Evolutionary conservation across 2,797 vertebrate genomes (phyloP), one percentile per base, ranked within the genome.

Genomic region (Leptoclinus maculatus): DNA sequence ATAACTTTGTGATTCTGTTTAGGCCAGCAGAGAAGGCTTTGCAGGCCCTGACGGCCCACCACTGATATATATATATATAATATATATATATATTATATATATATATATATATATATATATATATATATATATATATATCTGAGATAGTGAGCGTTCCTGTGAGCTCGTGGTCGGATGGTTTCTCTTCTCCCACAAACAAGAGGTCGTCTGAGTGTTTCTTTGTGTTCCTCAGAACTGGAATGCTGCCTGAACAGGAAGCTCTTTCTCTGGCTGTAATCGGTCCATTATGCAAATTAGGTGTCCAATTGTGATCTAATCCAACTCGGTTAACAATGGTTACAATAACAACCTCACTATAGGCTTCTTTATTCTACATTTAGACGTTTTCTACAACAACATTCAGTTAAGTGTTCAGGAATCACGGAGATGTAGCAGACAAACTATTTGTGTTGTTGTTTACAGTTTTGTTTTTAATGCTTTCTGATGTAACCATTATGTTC

Each of bases 181-280:
- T 34, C 56, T 60, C 59, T 23, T 16, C 53, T 68, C 76, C 68
- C 64, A 71, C 64, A 66, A 47, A 72, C 64, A 71, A 51, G 29
- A 66, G 68, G 47, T 68, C 56, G 62, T 29, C 34, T 54, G 34
- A 39, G 36, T 11, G 1, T 53, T 4, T 54, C 60, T 72, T 74
- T 80, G 74, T 86, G 29, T 67, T 68, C 43, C 29, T 16, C 7
- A 12, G 57, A 38, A 36, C 17, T 25, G 63, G 63, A 67, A 56
- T 16, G 70, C 51, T 23, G 66, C 70, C 77, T 67, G 59, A 36
- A 71, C 25, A 66, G 63, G 58, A 64, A 29, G 32, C 10, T 43
- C 51, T 34, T 32, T 12, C 29, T n/a, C 71, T 27, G 38, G 23
- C 43, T 70, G 36, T 56, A 66, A 65, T 17, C 49, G 36, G 39